These are phyloP conservation scores for Alligator mississippiensis DNA, from an alignment of 2,113 vertebrate species.

Conservation along the genomic window DNA sequence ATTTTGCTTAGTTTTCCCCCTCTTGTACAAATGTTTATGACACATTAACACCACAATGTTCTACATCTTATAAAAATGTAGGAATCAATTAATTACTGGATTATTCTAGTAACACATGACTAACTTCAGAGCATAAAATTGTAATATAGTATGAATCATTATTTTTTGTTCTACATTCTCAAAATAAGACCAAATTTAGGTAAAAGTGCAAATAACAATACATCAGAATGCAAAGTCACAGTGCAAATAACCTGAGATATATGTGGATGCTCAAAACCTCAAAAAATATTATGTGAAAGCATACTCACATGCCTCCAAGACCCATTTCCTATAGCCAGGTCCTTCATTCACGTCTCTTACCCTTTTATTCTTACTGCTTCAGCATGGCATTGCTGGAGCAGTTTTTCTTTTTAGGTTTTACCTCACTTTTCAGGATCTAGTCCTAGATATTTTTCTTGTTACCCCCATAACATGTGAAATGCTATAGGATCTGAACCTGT, in stretches of 20 bases:
- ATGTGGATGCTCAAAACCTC: neutral
- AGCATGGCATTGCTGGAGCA: neutral
- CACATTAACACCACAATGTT: neutral
- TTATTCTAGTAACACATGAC: neutral
- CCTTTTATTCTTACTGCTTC: neutral
- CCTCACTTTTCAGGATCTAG: neutral
- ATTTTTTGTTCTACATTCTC: neutral
- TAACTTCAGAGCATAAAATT: neutral
- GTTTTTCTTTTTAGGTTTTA: neutral
- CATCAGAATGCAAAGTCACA: neutral
- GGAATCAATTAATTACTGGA: neutral
- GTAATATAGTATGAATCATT: neutral
- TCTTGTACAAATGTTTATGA: neutral
- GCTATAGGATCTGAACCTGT: neutral
- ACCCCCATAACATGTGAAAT: neutral
- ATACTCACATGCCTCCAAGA: neutral
- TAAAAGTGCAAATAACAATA: neutral
- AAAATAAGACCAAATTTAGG: neutral
- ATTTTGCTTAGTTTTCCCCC: neutral
- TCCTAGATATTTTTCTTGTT: neutral
- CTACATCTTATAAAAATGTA: neutral
- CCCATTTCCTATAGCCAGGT: neutral
- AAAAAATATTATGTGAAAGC: neutral
- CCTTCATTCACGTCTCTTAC: accelerated
- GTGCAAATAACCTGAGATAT: neutral